Base-by-base conservation (phyloP, 2,888 invertebrate genomes). In the Drosophila prostipennis region DNA sequence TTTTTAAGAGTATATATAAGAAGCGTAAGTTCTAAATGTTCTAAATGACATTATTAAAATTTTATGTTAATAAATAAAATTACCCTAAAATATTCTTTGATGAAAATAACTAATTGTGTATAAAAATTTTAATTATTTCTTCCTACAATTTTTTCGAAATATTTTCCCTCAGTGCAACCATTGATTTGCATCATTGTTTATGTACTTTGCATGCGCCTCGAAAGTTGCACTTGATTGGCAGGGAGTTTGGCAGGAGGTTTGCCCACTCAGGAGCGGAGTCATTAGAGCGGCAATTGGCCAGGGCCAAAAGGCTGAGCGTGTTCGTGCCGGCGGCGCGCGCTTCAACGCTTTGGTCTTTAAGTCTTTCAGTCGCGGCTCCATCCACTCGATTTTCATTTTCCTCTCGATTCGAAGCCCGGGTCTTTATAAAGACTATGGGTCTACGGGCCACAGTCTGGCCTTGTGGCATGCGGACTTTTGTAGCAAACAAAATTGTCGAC, bases 401-500 rank as follows among this genome's bases (percentile, higher is more conserved):
- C 60, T 46, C 61, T 40, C 46, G 46, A 70, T 42, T 40, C 32
- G 8, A 39, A 23, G 46, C 8, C 40, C 46, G 46, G 37, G 10
- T n/a, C 26, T 68, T 14, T 29, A 29, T 14, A 13, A n/a, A n/a
- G 32, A 11, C 23, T 52, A 16, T 40, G 34, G 26, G 52, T 14
- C 19, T 19, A 19, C 19, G 19, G 19, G 2, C 37, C 29, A 36
- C 16, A 56, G 56, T 40, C 58, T 63, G 61, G 74, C 58, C 74
- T 56, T 64, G 76, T 80, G 80, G 87, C 88, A 80, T 74, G 86
- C 77, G 75, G 80, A 74, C 86, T 89, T 59, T 90, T 88, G 84
- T 85, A 80, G 76, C 82, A 80, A 83, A 90, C 91, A 90, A 90
- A 90, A 89, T 89, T 90, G 91, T 89, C 90, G 90, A 90, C 91